Conservation (phyloP, 1,140 invertebrate species). For the Bombus ignitus region DNA sequence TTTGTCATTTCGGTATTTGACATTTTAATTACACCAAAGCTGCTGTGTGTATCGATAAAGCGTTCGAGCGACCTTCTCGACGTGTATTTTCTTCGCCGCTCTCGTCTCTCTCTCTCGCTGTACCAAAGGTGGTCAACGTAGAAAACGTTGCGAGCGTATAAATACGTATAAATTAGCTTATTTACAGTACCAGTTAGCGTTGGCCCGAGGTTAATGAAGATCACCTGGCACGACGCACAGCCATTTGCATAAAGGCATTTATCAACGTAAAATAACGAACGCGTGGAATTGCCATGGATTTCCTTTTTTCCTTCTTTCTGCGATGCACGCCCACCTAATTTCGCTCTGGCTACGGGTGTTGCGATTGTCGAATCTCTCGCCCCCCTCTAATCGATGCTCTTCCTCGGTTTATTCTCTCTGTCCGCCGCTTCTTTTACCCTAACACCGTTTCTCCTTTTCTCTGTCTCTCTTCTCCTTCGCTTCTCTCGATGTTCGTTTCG, state of each 20-base stretch:
- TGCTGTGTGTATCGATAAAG: too few species aligned
- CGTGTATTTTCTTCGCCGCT: neutral
- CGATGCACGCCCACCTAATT: slow-evolving; percentile 63
- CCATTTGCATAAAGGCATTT: slow-evolving; percentile 45
- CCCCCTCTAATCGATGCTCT: neutral
- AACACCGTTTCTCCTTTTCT: neutral
- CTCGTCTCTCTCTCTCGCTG: too few species aligned
- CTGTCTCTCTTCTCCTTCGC: neutral
- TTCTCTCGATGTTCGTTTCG: slow-evolving; percentile 16
- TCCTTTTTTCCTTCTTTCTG: slow-evolving; percentile 30
- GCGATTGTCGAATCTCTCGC: slow-evolving; percentile 57
- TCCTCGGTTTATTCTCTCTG: neutral
- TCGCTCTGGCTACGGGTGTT: slow-evolving; percentile 25
- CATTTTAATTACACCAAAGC: too few species aligned
- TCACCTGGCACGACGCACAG: slow-evolving; percentile 12
- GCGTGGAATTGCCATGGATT: slow-evolving; percentile 28
- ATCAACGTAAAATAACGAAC: slow-evolving; percentile 57
- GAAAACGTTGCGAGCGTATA: neutral
- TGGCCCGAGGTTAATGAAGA: slow-evolving; percentile 49
- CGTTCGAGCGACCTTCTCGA: neutral
- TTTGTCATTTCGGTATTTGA: neutral
- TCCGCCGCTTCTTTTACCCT: too few species aligned
- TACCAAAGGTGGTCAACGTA: neutral
- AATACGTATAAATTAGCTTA: slow-evolving; percentile 47
- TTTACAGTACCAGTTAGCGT: slow-evolving; percentile 28